A percentile compares a stretch with the other conserved stretches of the same genome.
Evolutionary conservation across 2,113 vertebrate genomes (phyloP).

Genomic region (Calyptomena viridis): DNA sequence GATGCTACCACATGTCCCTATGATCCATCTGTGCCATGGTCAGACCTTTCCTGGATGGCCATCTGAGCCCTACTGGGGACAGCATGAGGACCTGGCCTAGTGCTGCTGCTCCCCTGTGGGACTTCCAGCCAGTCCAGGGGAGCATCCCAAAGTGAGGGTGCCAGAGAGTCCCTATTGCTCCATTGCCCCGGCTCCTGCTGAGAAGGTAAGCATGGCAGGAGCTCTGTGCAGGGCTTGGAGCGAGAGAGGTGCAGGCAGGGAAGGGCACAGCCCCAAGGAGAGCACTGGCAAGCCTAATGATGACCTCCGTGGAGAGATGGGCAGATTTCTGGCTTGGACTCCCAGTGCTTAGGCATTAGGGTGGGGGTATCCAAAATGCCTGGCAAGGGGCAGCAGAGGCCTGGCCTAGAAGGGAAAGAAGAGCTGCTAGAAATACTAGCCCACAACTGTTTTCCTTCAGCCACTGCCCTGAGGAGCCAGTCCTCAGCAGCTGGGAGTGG

Average conservation of each 20-base stretch:
- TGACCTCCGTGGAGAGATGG: background rate
- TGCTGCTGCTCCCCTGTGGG: background rate
- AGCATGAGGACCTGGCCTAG: rapidly evolving
- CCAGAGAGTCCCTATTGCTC: background rate
- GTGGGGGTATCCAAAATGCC: background rate
- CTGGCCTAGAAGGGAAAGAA: background rate
- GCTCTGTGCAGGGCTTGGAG: background rate
- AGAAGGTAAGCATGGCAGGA: background rate
- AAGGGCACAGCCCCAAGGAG: background rate
- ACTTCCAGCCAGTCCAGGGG: background rate
- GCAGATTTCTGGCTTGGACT: background rate
- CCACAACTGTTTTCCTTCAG: background rate
- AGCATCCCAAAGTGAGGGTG: background rate
- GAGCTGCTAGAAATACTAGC: background rate
- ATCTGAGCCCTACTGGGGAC: rapidly evolving
- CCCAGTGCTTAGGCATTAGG: background rate
- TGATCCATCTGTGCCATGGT: rapidly evolving
- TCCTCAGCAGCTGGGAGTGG: background rate
- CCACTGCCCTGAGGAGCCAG: background rate
- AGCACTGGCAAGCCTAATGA: background rate
- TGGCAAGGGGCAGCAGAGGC: background rate
- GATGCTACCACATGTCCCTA: rapidly evolving
- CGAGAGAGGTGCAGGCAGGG: background rate
- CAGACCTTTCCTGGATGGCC: background rate
- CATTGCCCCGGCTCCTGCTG: rapidly evolving